A percentile compares a stretch with the other conserved stretches of the same genome.
phyloP scores from a whole-genome alignment of 1,140 invertebrate genomes.

The Liolophura sinensis region DNA sequence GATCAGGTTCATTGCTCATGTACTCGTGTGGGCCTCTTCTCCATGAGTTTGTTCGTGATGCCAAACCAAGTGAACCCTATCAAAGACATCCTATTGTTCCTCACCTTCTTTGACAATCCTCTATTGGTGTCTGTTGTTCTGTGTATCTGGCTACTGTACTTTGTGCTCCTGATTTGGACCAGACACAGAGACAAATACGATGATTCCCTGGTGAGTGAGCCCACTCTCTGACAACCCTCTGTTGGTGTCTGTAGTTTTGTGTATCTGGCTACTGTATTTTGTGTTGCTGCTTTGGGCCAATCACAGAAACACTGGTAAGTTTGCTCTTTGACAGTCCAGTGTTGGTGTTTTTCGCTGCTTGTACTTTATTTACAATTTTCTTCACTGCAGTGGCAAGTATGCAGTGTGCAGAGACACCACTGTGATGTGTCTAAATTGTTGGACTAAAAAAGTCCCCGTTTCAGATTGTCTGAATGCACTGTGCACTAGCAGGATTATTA shows the following conservation, averaged over 20 bases:
- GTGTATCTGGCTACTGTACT: constrained; percentile 36
- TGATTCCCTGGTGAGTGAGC: constrained; percentile 17
- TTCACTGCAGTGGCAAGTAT: no score
- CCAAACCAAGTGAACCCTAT: constrained; percentile 35
- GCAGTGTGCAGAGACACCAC: no score
- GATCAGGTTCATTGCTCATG: constrained; percentile 29
- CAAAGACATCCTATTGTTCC: constrained; percentile 25
- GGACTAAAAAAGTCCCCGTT: no score
- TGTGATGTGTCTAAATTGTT: no score
- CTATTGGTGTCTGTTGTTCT: constrained; percentile 30
- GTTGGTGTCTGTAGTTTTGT: no score
- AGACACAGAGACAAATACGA: constrained; percentile 26
- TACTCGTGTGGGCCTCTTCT: constrained; percentile 32
- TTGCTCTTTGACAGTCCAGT: no score
- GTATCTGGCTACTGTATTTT: constrained; percentile 30
- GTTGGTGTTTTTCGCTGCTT: no score
- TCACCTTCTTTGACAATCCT: constrained; percentile 43
- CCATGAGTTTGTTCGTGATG: constrained; percentile 30
- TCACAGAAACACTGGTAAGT: constrained; percentile 28
- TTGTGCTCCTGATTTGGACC: constrained; percentile 30
- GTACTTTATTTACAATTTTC: no score
- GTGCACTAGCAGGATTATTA: no score
- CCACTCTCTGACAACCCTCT: no score
- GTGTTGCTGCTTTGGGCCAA: constrained; percentile 28
- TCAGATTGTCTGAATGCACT: no score